These are phyloP conservation scores for Carettochelys insculpta DNA, from an alignment of 2,113 vertebrate genomes.

Conservation along the genomic window DNA sequence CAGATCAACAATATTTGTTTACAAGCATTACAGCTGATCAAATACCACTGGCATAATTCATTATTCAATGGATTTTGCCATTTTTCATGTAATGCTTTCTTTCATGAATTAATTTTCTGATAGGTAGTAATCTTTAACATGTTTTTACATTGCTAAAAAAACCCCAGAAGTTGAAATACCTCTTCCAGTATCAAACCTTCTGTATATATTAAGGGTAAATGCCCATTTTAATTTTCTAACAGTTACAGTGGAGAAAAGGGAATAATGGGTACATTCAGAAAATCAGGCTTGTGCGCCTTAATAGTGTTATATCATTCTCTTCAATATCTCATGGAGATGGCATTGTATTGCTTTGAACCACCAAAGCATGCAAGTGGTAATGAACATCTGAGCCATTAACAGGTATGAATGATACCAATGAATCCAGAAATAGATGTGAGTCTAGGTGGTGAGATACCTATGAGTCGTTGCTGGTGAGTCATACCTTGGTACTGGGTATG, in stretches of 20 bases:
- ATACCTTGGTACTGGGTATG: not conserved
- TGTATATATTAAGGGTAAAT: not conserved
- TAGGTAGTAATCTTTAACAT: not conserved
- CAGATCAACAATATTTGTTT: not conserved
- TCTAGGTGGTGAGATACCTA: no score
- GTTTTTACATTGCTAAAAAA: not conserved
- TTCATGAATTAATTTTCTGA: not conserved
- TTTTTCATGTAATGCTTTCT: not conserved
- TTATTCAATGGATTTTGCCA: not conserved
- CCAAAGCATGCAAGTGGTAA: not conserved
- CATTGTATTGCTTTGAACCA: not conserved
- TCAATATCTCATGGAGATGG: not conserved
- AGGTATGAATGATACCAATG: not conserved
- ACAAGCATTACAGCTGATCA: fast-evolving
- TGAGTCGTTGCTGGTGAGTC: not conserved
- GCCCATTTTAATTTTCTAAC: not conserved
- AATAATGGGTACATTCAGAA: not conserved
- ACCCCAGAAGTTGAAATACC: not conserved
- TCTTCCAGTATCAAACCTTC: not conserved
- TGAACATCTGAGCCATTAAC: not conserved
- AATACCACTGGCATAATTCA: not conserved
- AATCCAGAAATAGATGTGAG: not conserved
- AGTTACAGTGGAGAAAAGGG: not conserved
- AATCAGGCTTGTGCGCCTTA: not conserved
- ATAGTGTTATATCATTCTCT: not conserved